Evolutionary conservation across 2,113 vertebrate species (phyloP), one percentile per base, ranked within the genome.

Genomic region (Crotalus viridis): DNA sequence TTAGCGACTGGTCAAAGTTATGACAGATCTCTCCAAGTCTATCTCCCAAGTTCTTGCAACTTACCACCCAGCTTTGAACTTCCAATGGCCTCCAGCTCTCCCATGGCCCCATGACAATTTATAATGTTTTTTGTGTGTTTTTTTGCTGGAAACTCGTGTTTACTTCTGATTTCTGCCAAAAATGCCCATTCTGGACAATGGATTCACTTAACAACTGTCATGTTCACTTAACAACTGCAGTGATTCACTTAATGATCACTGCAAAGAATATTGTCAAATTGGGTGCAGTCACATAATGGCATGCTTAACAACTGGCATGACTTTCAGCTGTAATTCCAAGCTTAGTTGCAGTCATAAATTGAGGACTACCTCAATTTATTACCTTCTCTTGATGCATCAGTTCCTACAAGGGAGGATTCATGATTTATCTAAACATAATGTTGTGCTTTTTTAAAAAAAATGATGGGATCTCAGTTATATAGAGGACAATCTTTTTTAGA

Each of bases 361-460:
- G 61, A 64, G 61, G 61, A 64, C 28, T n/a, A 28, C 28, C 61
- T 64, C 48, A 51, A 51, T 51, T 10, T 55, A 33, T 87, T 87
- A 59, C 43, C 33, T 39, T 86, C 17, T 59, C 19, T 92, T 64
- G 43, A 48, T 39, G 17, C 28, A 64, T 88, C 28, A 81, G 15
- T 81, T 81, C 69, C 69, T 81, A 39, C 69, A 39, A 21, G 17
- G 13, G 13, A 33, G 5, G 5, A 74, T 81, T 39, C 69, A 81
- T 39, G 17, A 22, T 46, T 88, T 12, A 64, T 21, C 9, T 93
- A 5, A 87, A 2, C 55, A 54, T 91, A 39, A 33, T 39, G 69
- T 39, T 81, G 69, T 81, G 33, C 33, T 39, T 81, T 6, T 93
- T 74, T 22, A 85, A 91, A 87, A 96, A 88, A 96, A 69, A 88